Base-by-base conservation (phyloP, 2,113 vertebrate genomes). In the Telmatochromis brachygnathus region DNA sequence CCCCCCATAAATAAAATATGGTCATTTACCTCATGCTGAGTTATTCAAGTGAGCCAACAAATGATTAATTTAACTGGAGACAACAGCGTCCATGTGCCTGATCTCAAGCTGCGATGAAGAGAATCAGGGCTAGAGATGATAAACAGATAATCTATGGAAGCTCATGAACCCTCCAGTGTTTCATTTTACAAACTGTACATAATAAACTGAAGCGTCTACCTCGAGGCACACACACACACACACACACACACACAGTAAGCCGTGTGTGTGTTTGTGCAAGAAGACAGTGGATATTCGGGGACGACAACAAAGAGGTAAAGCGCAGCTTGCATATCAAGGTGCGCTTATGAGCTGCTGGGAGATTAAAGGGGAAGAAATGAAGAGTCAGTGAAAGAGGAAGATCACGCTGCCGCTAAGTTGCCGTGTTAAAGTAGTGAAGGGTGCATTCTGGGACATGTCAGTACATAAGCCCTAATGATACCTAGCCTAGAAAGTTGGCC, bases 361-460 rank as follows among this genome's bases (percentile, higher is more conserved):
- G 92, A 92, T 90, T 80, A 82, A 90, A 90, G 84, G 30, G 54
- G 87, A 5, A 81, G 70, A 60, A 85, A 84, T 21, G 84, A 87
- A n/a, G 85, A 91, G 85, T 88, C 87, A 33, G 82, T 51, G 68
- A 75, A 68, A 82, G 75, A 86, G 47, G 82, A 39, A 84, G 70
- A 53, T 80, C 45, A 33, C 7, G 11, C 60, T 3, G 54, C 51
- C 33, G 15, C 88, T 86, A 83, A 91, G 84, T 79, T 47, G 33
- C 28, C 3, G 12, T 28, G 55, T 90, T 54, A 80, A 82, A 79
- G 45, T 42, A 75, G 37, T 60, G 85, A 87, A 77, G 2, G 77
- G 91, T 87, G 90, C 91, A 92, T 91, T 91, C 92, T 90, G 88
- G 84, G 89, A 90, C 54, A 68, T n/a, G 42, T 2, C 26, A 30